Base-by-base conservation (phyloP, 2,113 vertebrate species). In the Henicopernis longicauda region DNA sequence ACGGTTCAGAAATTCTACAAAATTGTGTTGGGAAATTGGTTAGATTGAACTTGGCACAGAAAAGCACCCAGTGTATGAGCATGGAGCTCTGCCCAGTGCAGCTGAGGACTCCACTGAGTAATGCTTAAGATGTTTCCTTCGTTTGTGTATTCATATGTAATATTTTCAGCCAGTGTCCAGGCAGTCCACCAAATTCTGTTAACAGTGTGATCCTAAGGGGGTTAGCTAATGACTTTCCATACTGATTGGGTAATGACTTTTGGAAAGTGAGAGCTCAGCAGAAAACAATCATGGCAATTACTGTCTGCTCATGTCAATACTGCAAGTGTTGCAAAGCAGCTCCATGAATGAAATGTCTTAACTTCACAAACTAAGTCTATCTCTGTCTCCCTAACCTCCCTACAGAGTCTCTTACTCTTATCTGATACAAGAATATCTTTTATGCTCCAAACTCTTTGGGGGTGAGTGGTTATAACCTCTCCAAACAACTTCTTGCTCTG, bases 221-320 rank as follows among this genome's bases (percentile, higher is more conserved):
- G 95, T 95, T 96, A 95, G 86, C 94, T 97, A 95, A 97, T 96
- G 94, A 95, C 91, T 97, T 97, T 94, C 77, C 81, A 73, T 95
- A 92, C 89, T 85, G 95, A 95, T 95, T 95, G 96, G 91, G 86
- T 97, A 96, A 95, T 93, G 92, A 92, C 90, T 96, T 91, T 85
- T 76, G 83, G 89, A 97, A 97, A 97, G 86, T 61, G 95, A 97
- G 94, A 95, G 72, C 86, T 94, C 94, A 95, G 96, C 97, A 93
- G 94, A 97, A 96, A 96, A 93, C 93, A 96, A 94, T 95, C 89
- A 91, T 97, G 95, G 94, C 93, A 95, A 94, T 97, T 97, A 95
- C 61, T 93, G 89, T 91, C 93, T 94, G 89, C 77, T 95, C 70
- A 66, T 91, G 94, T 95, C 94, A 94, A 92, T 93, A 86, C 66